A percentile compares a stretch with the other conserved stretches of the same genome.
Conservation (phyloP, 2,888 invertebrate genomes). For the Phragmatobia fuliginosa region DNA sequence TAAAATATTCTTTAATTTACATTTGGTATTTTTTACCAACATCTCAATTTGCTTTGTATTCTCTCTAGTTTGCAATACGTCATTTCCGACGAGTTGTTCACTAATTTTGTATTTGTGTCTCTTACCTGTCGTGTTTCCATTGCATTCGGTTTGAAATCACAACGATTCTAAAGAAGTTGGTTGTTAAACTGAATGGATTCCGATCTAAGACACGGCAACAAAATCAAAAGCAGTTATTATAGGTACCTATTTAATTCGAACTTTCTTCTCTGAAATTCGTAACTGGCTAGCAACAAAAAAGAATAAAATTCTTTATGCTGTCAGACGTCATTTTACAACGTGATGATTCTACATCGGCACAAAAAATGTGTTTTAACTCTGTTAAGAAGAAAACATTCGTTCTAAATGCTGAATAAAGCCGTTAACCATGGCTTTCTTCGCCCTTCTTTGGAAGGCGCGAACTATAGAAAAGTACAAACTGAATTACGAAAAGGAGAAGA, state of each 20-base stretch:
- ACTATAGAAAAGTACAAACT: constrained; percentile 80
- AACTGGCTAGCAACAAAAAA: background rate
- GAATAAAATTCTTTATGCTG: constrained; percentile 12
- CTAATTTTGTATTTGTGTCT: no score
- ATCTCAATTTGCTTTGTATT: no score
- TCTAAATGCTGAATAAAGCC: constrained; percentile 40
- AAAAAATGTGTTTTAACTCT: constrained; percentile 43
- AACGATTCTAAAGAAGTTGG: no score
- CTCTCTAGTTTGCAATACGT: no score
- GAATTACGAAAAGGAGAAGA: constrained; percentile 86
- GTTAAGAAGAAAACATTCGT: constrained; percentile 36
- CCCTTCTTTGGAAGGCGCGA: constrained; percentile 85
- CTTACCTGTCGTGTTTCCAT: no score
- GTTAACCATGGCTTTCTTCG: constrained; percentile 83
- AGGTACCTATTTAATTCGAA: background rate
- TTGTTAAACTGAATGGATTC: no score
- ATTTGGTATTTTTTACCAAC: no score
- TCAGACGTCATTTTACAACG: constrained; percentile 28
- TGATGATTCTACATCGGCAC: constrained; percentile 22
- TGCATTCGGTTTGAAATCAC: no score
- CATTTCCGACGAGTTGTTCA: no score
- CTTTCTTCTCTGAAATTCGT: background rate
- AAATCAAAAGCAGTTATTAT: background rate
- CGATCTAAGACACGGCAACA: background rate
- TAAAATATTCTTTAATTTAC: no score